These are phyloP conservation scores for Oryzaephilus surinamensis DNA, from an alignment of 1,140 invertebrate species.

Conservation along the genomic window DNA sequence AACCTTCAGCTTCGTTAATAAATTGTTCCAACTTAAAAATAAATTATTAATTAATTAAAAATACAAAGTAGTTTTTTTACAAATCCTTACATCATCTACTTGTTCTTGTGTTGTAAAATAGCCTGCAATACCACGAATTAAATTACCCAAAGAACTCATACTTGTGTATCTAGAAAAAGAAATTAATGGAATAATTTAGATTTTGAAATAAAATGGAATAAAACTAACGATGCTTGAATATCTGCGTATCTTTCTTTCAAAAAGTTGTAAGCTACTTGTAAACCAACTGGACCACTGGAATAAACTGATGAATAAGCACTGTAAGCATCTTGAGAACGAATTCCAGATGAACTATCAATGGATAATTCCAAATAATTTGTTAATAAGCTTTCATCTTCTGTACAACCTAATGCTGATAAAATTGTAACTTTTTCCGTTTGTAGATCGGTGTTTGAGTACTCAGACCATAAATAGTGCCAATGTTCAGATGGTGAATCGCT, in stretches of 20 bases:
- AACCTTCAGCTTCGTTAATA: not conserved
- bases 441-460: conserved; percentile 39
- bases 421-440: conserved; percentile 45
- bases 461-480: conserved; percentile 42
- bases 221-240: conserved; percentile 39
- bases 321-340: conserved; percentile 7
- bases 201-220: no score
- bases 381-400: conserved; percentile 28
- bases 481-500: conserved; percentile 12
- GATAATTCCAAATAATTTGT: not conserved
- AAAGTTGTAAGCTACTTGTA: conserved; percentile 39
- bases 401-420: conserved; percentile 47
- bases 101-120: conserved; percentile 38
- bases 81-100: conserved; percentile 27
- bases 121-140: conserved; percentile 24
- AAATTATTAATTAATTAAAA: not conserved
- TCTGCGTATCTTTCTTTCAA: conserved; percentile 35
- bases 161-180: no score
- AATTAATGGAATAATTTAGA: no score
- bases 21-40: not conserved
- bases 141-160: not conserved
- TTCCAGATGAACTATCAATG: conserved; percentile 1
- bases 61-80: no score
- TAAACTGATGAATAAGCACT: conserved; percentile 30
- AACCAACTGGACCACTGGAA: conserved; percentile 36